These are phyloP conservation scores for Archaeoteleia sp. DNA, from an alignment of 2,888 invertebrate genomes.

Conservation along the genomic window DNA sequence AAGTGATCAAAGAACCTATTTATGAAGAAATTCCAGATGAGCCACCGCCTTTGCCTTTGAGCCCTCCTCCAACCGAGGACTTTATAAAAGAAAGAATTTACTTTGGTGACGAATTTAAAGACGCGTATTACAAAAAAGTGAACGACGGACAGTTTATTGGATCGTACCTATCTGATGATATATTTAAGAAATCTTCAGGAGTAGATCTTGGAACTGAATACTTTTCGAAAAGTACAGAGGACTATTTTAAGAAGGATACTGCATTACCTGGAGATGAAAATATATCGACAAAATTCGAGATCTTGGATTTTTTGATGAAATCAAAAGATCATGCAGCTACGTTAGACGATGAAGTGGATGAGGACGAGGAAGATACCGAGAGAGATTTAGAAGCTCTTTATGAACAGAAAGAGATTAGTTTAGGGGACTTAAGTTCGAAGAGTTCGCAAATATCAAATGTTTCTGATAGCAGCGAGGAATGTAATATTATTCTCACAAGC, in stretches of 20 bases:
- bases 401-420: conserved; percentile 74
- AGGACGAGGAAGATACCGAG: conserved; percentile 78
- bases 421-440: conserved; percentile 80
- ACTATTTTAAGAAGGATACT: conserved; percentile 76
- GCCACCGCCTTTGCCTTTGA: conserved; percentile 83
- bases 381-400: conserved; percentile 76
- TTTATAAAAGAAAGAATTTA: conserved; percentile 82
- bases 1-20: conserved; percentile 74
- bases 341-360: conserved; percentile 58
- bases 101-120: conserved; percentile 70
- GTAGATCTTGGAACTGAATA: conserved; percentile 47
- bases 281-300: conserved; percentile 86
- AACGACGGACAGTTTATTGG: conserved; percentile 62
- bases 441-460: conserved; percentile 86
- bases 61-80: conserved; percentile 83
- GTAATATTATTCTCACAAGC: conserved; percentile 79
- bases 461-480: conserved; percentile 92
- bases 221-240: conserved; percentile 64
- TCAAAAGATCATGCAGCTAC: conserved; percentile 79
- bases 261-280: conserved; percentile 76
- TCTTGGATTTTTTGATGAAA: conserved; percentile 91
- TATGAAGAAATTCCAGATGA: conserved; percentile 75
- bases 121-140: conserved; percentile 63
- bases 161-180: conserved; percentile 62
- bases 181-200: conserved; percentile 60